Percentiles rank a stretch among this genome's conserved stretches.
Conservation (phyloP, 2,888 invertebrate species). For the Xylota sylvarum region DNA sequence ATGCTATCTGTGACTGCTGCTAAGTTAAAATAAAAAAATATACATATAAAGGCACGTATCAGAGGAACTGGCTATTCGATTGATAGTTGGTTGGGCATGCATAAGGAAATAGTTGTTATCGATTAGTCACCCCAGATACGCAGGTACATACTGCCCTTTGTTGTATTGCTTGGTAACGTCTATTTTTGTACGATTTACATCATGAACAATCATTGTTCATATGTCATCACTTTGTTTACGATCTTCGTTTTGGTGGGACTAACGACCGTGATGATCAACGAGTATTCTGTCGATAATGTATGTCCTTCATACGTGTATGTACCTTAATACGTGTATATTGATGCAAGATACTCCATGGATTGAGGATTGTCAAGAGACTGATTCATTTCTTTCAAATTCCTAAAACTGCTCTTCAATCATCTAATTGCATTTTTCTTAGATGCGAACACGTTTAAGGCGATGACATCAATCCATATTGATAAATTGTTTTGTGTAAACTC, state of each 20-base stretch:
- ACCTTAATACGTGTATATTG: neutral
- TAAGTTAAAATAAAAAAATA: no score
- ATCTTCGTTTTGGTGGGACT: neutral
- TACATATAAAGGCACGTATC: neutral
- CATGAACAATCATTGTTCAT: conserved; percentile 1
- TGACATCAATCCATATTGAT: conserved; percentile 42
- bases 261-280: neutral
- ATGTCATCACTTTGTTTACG: conserved; percentile 12
- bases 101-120: conserved; percentile 20
- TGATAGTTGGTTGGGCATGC: neutral
- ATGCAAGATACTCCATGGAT: neutral
- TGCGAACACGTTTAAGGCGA: conserved; percentile 5
- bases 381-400: conserved; percentile 28
- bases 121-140: conserved; percentile 35
- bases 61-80: neutral
- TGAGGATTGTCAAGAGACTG: neutral
- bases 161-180: conserved; percentile 5
- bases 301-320: neutral
- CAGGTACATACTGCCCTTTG: neutral
- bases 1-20: neutral
- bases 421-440: neutral
- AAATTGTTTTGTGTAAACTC: conserved; percentile 9
- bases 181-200: conserved; percentile 5
- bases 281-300: no score
- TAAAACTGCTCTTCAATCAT: conserved; percentile 7